These are phyloP conservation scores for Eupeodes latifasciatus DNA, from an alignment of 2,888 invertebrate species.

Conservation along the genomic window DNA sequence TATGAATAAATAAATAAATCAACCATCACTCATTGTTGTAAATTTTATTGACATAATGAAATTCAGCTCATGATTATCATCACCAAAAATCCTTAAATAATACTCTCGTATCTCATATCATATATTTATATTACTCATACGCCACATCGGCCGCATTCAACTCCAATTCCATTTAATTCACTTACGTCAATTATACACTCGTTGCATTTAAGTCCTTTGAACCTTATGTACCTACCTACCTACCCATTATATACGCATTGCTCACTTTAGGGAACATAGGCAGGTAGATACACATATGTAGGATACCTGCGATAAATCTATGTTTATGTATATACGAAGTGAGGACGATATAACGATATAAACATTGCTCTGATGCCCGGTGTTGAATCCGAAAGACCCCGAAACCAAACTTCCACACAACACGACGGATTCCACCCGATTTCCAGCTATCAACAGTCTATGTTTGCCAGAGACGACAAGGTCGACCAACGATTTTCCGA, in stretches of 20 bases:
- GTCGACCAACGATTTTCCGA: slow-evolving; percentile 55
- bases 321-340: neutral
- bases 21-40: too few relatives aligned
- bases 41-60: too few relatives aligned
- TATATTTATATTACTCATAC: too few relatives aligned
- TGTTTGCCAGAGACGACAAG: slow-evolving; percentile 36
- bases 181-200: slow-evolving; percentile 31
- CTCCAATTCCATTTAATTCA: slow-evolving; percentile 18
- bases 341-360: neutral
- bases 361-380: neutral
- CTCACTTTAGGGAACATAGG: neutral
- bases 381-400: slow-evolving; percentile 19
- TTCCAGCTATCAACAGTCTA: slow-evolving; percentile 40
- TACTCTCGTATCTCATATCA: too few relatives aligned
- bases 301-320: slow-evolving; percentile 16
- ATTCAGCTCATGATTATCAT: neutral
- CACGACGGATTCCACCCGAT: slow-evolving; percentile 16
- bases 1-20: too few relatives aligned
- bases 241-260: neutral
- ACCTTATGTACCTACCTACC: neutral
- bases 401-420: slow-evolving; percentile 16
- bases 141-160: too few relatives aligned
- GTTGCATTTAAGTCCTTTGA: slow-evolving; percentile 11
- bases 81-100: neutral
- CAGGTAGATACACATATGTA: too few relatives aligned